Base-by-base conservation (phyloP, 1,140 invertebrate species). In the Pinna nobilis region DNA sequence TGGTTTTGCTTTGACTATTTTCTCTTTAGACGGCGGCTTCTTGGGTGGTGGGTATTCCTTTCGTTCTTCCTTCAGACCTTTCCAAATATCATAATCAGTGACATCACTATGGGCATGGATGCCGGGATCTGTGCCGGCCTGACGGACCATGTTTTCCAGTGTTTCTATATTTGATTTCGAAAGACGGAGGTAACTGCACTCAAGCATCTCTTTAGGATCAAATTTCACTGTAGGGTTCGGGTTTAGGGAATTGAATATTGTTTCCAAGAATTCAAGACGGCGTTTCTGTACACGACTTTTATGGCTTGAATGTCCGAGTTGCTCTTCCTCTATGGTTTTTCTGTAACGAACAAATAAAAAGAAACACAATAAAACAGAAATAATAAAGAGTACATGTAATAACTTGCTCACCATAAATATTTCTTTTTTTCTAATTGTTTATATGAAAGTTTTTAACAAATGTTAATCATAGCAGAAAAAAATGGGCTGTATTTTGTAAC, bases 31-130 rank as follows among this genome's bases (percentile, higher is more conserved):
- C n/a, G n/a, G n/a, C n/a, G n/a, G n/a, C n/a, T n/a, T n/a, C n/a
- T n/a, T n/a, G n/a, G n/a, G n/a, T n/a, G n/a, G n/a, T n/a, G n/a
- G n/a, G n/a, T n/a, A n/a, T n/a, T 60, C 32, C 18, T 60, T 33
- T 9, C 11, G 13, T 23, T 60, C 57, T 60, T 35, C 37, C 28
- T 78, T n/a, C n/a, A n/a, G n/a, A n/a, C n/a, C n/a, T n/a, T n/a
- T n/a, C 61, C 66, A 81, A 7, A 81, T 57, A 37, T 80, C 68
- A 28, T 61, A 63, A 59, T 76, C 41, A 1, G 68, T 65, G 20
- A 78, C 64, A 53, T 84, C 82, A 65, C 49, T 72, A 50, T 84
- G 80, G 6, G 64, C 53, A 63, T 84, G 82, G 23, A 82, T 75
- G 9, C 78, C 80, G 0, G 76, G 74, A 70, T 84, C 78, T 25